Percentiles rank a stretch among this genome's conserved stretches.
These are phyloP conservation scores for Pachycephus smyrnensis DNA, from an alignment of 2,888 invertebrate species.

Conservation along the genomic window DNA sequence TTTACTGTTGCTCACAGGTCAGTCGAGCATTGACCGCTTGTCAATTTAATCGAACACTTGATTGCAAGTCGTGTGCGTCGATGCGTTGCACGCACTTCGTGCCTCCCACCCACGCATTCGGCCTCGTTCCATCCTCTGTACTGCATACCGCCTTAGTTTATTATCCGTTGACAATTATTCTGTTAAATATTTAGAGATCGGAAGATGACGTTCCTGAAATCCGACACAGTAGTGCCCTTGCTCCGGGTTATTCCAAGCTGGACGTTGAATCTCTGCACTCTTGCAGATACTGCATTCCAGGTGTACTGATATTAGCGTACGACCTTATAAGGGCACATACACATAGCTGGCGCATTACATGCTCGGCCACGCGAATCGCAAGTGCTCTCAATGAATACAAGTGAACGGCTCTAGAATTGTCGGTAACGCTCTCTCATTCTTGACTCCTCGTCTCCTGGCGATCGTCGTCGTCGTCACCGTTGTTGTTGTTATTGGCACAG, in stretches of 20 bases:
- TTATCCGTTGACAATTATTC: too few species aligned
- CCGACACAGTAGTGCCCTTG: not conserved
- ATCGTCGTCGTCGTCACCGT: not conserved
- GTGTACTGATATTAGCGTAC: not conserved
- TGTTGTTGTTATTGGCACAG: slow-evolving; percentile 55
- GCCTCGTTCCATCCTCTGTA: not conserved
- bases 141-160: not conserved
- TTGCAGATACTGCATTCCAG: not conserved
- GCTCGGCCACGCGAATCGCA: too few species aligned
- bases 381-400: too few species aligned
- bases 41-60: slow-evolving; percentile 30
- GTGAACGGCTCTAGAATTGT: not conserved
- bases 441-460: not conserved
- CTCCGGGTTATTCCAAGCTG: not conserved
- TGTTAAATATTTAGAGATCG: too few species aligned
- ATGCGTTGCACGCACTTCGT: not conserved
- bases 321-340: not conserved
- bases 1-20: slow-evolving; percentile 61
- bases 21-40: slow-evolving; percentile 63
- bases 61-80: not conserved
- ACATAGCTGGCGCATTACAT: not conserved
- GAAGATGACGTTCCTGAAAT: not conserved
- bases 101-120: not conserved
- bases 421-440: not conserved
- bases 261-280: not conserved